Conservation (phyloP, 2,113 vertebrate genomes). For the Vulpes vulpes region DNA sequence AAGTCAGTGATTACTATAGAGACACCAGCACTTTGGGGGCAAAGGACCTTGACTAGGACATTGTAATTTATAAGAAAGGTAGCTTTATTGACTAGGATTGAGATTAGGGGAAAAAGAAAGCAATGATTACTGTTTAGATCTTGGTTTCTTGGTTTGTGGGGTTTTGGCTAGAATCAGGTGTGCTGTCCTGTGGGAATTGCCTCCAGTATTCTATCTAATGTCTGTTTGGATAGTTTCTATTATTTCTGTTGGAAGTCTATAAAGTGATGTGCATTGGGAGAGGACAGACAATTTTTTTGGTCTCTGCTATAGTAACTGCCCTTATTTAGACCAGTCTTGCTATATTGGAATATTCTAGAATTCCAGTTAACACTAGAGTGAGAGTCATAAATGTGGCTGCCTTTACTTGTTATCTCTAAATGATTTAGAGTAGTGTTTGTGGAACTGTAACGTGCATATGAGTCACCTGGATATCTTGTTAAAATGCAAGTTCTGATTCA, state of each 20-base stretch:
- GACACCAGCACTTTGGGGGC: not conserved
- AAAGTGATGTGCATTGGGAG: not conserved
- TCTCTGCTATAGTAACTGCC: not conserved
- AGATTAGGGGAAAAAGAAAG: not conserved
- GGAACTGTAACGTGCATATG: not conserved
- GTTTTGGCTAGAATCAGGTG: not conserved
- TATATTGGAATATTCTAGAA: not conserved
- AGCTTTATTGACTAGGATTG: not conserved
- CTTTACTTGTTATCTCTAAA: slow-evolving; percentile 23
- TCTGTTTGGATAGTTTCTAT: not conserved
- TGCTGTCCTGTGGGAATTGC: not conserved
- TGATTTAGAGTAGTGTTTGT: slow-evolving; percentile 6
- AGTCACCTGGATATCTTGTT: slow-evolving; percentile 24
- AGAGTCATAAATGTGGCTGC: not conserved
- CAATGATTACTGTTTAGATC: not conserved
- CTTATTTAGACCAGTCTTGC: not conserved
- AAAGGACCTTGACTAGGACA: not conserved
- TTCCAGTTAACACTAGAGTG: not conserved
- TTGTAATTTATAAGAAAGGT: not conserved
- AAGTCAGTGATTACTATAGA: not conserved
- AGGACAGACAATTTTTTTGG: not conserved
- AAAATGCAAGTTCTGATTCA: slow-evolving; percentile 5
- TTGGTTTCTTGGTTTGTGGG: not conserved
- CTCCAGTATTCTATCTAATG: not conserved
- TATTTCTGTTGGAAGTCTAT: not conserved